Evolutionary conservation across 92 coral and sea anemone genomes (phyloP), one percentile per base, ranked within the genome.

Genomic region (Blastomussa wellsi): DNA sequence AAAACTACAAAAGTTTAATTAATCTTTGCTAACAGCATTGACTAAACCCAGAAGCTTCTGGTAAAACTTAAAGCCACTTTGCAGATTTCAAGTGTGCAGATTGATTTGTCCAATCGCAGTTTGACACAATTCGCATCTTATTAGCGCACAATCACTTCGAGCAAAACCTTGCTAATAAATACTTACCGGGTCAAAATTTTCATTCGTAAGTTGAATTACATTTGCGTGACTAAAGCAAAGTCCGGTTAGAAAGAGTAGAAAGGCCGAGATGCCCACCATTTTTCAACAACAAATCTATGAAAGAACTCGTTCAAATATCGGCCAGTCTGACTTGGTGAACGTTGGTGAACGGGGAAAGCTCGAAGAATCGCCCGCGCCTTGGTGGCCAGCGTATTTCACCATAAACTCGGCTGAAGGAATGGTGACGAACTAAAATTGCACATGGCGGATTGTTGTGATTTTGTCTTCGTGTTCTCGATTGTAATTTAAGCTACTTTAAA

Each of bases 171-270:
- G 55, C 57, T n/a, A 52, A 17, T 48, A 28, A 1, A 72, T 72
- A 79, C 95, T 83, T 84, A 95, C 98, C 98, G 85, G 36, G 89
- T 91, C 95, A 77, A 95, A 95, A 84, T 95, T 92, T 15, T 84
- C 89, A 53, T 66, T 89, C 70, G 88, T 84, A 33, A 95, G 88
- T 31, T 93, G 95, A 57, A 95, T 60, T 48, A 95, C 98, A 15
- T 88, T 84, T 26, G 95, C 95, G 65, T 84, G 84, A 33, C 81
- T 75, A 2, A 88, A 76, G 85, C 60, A 42, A 66, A 91, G 36
- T 55, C 84, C 84, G n/a, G 85, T 78, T 11, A 68, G 24, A 17
- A 88, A 28, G 74, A 83, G 41, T n/a, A 83, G 31, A 75, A 83
- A 3, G 29, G 42, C 14, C 38, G 72, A 37, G 17, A 53, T 9